Evolutionary conservation across 2,888 invertebrate species (phyloP), one percentile per base, ranked within the genome.

Genomic region (Thumatha senex): DNA sequence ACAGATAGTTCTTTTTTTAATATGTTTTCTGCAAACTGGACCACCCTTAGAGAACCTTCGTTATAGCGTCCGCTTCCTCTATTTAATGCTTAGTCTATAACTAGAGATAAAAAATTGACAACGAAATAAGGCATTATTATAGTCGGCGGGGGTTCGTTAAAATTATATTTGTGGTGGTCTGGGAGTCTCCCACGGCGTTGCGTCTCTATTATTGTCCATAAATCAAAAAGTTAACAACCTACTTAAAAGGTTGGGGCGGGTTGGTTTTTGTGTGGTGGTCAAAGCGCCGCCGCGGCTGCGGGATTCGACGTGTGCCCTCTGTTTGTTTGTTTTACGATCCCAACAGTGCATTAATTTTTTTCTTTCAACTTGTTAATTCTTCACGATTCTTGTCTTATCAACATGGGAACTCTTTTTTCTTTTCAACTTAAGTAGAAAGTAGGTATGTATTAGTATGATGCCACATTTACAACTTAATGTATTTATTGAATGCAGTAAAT

Each of bases 191-290:
- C 90, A 90, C 89, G 85, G 89, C 79, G 89, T 86, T 89, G 87
- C 86, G 82, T 89, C 90, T 90, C 89, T 90, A 91, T 91, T 91
- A 90, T 90, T 89, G 89, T 84, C 84, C 86, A 89, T 91, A 90
- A 91, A 91, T 91, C 91, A 90, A 90, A 91, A 91, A 87, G 88
- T 90, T 91, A 91, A 91, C 91, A 90, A 91, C 91, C 88, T 90
- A 87, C 89, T 90, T 90, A 91, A 89, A 89, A 91, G 89, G 85
- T 84, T 83, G 80, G 80, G 84, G 78, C 81, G 86, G 85, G 80
- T 82, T 70, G 83, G 89, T 89, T 91, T 91, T 91, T 89, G 88
- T 89, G 71, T 69, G 80, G 61, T 67, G 78, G 84, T 89, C 89
- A 90, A 91, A 91, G 89, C 85, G 67, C 89, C 89, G 83, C 75